These are phyloP conservation scores for Orthonevra nobilis DNA, from an alignment of 2,888 invertebrate species.

Conservation along the genomic window DNA sequence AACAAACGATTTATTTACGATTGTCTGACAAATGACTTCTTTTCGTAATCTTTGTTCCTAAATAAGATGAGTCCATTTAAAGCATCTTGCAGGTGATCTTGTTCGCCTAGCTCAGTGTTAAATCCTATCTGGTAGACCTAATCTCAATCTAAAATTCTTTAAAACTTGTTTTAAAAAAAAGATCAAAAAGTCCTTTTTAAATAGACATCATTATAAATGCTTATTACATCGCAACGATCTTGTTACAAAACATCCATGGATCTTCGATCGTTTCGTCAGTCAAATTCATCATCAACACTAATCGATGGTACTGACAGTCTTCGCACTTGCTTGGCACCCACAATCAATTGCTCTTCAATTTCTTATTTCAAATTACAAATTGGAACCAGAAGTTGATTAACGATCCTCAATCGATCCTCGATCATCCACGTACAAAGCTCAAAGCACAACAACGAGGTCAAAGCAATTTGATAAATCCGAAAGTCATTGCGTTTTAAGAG, in stretches of 20 bases:
- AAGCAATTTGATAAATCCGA: conserved; percentile 2
- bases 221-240: conserved; percentile 16
- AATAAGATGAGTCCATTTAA: too few relatives aligned
- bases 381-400: conserved; percentile 2
- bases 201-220: too few relatives aligned
- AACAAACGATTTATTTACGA: too few relatives aligned
- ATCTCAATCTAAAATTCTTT: too few relatives aligned
- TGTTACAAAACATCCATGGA: not conserved
- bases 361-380: conserved; percentile 18
- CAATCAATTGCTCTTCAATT: not conserved
- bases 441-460: conserved; percentile 24
- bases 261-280: not conserved
- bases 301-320: conserved; percentile 21
- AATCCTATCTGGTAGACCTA: too few relatives aligned
- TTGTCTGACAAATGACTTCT: too few relatives aligned
- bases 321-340: conserved; percentile 10
- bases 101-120: too few relatives aligned
- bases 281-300: conserved; percentile 3
- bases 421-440: conserved; percentile 9
- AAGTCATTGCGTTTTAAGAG: conserved; percentile 18
- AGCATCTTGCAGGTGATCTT: too few relatives aligned
- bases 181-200: too few relatives aligned
- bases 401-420: conserved; percentile 2
- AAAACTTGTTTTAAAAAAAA: too few relatives aligned
- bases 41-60: too few relatives aligned